These are phyloP conservation scores for Papilio xuthus DNA, from an alignment of 1,140 invertebrate genomes.

Conservation along the genomic window DNA sequence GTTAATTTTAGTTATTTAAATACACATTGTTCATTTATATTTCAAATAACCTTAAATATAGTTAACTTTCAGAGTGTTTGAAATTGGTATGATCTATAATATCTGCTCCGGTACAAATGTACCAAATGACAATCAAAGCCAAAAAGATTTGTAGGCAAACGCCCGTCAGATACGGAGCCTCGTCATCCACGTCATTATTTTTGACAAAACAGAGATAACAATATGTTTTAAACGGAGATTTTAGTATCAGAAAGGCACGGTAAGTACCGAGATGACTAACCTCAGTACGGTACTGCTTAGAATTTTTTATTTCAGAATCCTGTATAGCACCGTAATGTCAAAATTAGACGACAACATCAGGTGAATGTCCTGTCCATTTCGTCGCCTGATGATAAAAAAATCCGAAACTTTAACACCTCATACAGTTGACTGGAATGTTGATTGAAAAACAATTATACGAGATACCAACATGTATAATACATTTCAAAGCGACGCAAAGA, in stretches of 20 bases:
- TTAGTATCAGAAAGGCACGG: too few relatives aligned
- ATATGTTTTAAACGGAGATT: too few relatives aligned
- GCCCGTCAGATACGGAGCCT: neutral
- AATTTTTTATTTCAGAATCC: conserved; percentile 7
- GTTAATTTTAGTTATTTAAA: neutral
- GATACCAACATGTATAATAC: neutral
- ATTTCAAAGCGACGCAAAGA: neutral
- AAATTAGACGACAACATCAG: conserved; percentile 18
- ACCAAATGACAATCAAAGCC: neutral
- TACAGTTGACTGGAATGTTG: conserved; percentile 22
- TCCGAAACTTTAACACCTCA: conserved; percentile 13
- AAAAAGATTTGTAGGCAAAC: neutral
- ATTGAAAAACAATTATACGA: conserved; percentile 24
- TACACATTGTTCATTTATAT: neutral
- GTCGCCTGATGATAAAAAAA: conserved; percentile 17
- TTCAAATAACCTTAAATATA: too few relatives aligned
- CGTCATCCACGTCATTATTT: too few relatives aligned
- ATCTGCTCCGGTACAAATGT: neutral
- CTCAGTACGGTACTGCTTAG: neutral
- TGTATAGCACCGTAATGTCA: conserved; percentile 22
- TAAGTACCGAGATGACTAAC: neutral
- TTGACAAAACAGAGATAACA: too few relatives aligned
- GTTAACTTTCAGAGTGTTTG: neutral
- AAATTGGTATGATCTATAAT: neutral
- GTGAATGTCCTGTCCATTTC: conserved; percentile 14